Evolutionary conservation across 2,113 vertebrate species (phyloP).

Genomic region (Anhinga rufa): DNA sequence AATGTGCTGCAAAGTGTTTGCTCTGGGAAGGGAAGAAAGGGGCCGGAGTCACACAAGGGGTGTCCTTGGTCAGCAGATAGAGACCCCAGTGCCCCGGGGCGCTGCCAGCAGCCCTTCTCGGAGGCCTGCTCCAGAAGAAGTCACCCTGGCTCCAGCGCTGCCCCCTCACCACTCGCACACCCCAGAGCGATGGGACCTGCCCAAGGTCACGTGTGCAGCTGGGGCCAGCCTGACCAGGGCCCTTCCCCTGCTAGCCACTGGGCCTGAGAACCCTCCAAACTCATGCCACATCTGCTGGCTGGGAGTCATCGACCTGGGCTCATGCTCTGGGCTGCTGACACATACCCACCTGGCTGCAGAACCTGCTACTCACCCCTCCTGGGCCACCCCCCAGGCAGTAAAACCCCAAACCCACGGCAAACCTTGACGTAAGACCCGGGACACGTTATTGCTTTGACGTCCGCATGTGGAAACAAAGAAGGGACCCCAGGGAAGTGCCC

Average conservation of each 20-base stretch:
- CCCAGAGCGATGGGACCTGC: not conserved
- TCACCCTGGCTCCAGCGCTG: not conserved
- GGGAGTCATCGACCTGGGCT: not conserved
- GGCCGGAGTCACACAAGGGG: not conserved
- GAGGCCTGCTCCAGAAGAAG: not conserved
- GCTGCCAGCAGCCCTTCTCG: not conserved
- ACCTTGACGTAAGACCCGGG: not conserved
- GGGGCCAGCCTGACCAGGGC: not conserved
- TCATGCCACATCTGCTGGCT: not conserved
- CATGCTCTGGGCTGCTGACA: not conserved
- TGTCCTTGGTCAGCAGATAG: not conserved
- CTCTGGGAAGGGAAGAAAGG: not conserved
- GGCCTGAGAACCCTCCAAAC: not conserved
- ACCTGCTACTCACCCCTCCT: not conserved
- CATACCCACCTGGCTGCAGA: not conserved
- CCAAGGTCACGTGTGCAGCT: not conserved
- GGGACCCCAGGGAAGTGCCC: not conserved
- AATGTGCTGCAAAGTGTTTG: fast-evolving
- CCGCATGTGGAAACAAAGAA: not conserved
- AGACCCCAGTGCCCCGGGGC: fast-evolving
- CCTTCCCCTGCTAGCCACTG: not conserved
- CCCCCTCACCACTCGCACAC: not conserved
- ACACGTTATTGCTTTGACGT: not conserved
- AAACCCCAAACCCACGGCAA: not conserved
- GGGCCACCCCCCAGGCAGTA: not conserved